phyloP scores from a whole-genome alignment of 1,140 invertebrate species.

The Lordiphosa stackelbergi region DNA sequence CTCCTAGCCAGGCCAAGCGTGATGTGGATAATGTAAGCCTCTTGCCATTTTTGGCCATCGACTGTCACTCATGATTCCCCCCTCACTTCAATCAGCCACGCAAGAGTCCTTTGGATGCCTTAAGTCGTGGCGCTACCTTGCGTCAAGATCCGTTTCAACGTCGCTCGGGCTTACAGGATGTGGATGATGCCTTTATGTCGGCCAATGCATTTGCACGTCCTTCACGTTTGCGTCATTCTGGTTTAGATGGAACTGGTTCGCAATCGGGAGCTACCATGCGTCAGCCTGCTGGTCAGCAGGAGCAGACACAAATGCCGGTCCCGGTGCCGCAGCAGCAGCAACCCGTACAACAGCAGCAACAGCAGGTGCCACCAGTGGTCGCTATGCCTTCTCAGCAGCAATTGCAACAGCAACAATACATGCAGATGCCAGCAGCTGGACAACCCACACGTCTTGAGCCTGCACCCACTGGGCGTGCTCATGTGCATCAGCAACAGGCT shows the following conservation, averaged over 20 bases:
- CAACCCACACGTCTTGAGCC: conserved; percentile 50
- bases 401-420: conserved; percentile 30
- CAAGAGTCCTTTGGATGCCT: conserved; percentile 66
- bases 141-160: conserved; percentile 57
- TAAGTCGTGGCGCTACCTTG: conserved; percentile 40
- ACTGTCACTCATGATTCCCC: background rate
- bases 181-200: conserved; percentile 62
- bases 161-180: conserved; percentile 71
- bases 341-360: conserved; percentile 9
- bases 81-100: conserved; percentile 28
- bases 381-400: conserved; percentile 16
- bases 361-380: conserved; percentile 20
- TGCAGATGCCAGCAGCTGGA: conserved; percentile 53
- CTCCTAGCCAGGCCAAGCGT: conserved; percentile 58
- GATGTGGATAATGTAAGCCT: conserved; percentile 48
- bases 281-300: conserved; percentile 44
- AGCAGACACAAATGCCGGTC: conserved; percentile 19
- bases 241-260: conserved; percentile 26
- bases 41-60: no score
- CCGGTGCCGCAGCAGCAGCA: conserved; percentile 8
- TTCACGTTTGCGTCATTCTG: conserved; percentile 43
- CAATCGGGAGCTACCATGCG: conserved; percentile 25
- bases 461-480: conserved; percentile 35
- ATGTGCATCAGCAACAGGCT: conserved; percentile 39
- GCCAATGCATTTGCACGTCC: conserved; percentile 60